Conservation (phyloP, 2,113 vertebrate species). For the Centropus bengalensis region DNA sequence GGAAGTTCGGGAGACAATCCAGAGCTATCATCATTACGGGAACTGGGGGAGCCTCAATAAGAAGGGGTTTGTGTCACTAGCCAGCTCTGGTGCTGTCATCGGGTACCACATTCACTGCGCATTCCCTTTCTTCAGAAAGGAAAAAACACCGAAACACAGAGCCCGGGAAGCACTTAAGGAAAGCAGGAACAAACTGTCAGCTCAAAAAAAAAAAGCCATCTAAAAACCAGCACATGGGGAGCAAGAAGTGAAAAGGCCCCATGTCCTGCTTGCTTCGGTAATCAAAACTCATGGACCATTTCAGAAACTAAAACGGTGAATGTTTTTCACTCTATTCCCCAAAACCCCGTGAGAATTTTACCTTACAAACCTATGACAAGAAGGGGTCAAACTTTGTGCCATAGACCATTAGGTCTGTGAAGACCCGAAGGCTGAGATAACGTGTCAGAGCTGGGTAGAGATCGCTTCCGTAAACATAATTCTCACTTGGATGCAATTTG, state of each 20-base stretch:
- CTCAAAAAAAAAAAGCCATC: not conserved
- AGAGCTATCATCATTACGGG: too few species aligned
- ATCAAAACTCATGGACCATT: not conserved
- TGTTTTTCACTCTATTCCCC: not conserved
- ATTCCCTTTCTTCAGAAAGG: not conserved
- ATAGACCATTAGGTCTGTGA: not conserved
- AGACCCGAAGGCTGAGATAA: not conserved
- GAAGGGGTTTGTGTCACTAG: not conserved
- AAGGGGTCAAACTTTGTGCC: not conserved
- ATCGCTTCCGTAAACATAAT: not conserved
- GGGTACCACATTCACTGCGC: not conserved
- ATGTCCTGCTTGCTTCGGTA: not conserved
- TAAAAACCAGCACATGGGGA: not conserved
- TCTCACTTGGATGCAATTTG: not conserved
- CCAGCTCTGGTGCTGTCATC: not conserved
- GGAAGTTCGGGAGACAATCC: not conserved
- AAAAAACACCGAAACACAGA: not conserved
- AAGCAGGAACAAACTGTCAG: not conserved
- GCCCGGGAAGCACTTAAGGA: not conserved
- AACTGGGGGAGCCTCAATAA: not conserved
- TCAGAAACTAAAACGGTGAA: not conserved
- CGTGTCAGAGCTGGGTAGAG: not conserved
- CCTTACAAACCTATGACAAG: not conserved
- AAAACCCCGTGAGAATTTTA: not conserved
- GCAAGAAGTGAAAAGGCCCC: not conserved